Evolutionary conservation across 2,113 vertebrate species (phyloP).

Genomic region (Podocnemis expansa): DNA sequence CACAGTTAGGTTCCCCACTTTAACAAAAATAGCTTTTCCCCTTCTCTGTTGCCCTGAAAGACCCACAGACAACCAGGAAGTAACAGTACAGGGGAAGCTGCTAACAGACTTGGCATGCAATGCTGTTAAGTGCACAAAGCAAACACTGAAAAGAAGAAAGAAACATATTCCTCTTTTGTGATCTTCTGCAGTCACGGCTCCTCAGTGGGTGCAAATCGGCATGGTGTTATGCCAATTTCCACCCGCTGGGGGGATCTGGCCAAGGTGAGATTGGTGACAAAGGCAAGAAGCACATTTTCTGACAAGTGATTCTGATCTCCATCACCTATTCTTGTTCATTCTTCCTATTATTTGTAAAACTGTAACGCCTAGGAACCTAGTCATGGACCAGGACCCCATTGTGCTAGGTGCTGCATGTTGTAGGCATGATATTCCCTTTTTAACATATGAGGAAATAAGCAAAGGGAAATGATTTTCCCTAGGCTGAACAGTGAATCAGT

Average conservation of each 20-base stretch:
- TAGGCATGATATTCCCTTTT: background rate
- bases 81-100: background rate
- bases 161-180: background rate
- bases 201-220: background rate
- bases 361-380: background rate
- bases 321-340: background rate
- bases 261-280: background rate
- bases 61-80: background rate
- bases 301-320: background rate
- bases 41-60: background rate
- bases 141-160: background rate
- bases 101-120: background rate
- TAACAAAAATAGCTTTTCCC: background rate
- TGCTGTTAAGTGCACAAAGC: background rate
- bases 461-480: background rate
- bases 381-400: background rate
- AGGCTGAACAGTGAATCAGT: background rate
- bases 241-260: background rate
- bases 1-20: background rate
- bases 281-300: background rate
- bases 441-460: background rate
- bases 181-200: background rate
- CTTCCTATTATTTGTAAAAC: background rate
- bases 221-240: background rate
- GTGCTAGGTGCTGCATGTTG: background rate